These are phyloP conservation scores for Stenotaenia linearis DNA, from an alignment of 2,888 invertebrate species.

Conservation along the genomic window DNA sequence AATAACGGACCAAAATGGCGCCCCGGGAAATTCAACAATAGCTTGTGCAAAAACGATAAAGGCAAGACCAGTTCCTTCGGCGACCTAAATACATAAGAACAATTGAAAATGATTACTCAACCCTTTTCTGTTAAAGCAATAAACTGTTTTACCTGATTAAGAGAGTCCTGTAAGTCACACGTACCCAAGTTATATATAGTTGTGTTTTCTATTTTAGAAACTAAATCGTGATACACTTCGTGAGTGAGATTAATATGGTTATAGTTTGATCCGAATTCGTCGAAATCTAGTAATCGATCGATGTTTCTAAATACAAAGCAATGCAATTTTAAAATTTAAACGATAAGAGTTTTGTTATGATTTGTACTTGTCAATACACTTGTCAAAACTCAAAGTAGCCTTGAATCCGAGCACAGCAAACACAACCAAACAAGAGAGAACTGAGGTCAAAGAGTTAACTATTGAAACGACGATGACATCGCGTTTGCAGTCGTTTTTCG, in stretches of 20 bases:
- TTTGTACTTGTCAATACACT: constrained; percentile 58
- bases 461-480: constrained; percentile 84
- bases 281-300: constrained; percentile 40
- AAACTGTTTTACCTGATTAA: constrained; percentile 60
- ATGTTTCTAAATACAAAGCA: constrained; percentile 51
- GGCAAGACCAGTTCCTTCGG: constrained; percentile 90
- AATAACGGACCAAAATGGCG: constrained; percentile 92
- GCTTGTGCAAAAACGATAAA: constrained; percentile 98
- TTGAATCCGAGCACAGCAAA: constrained; percentile 94
- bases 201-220: constrained; percentile 39
- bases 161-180: constrained; percentile 66
- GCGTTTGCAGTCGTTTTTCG: constrained; percentile 87
- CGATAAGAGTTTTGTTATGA: not conserved
- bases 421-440: constrained; percentile 90
- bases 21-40: constrained; percentile 84
- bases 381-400: constrained; percentile 81
- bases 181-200: constrained; percentile 55
- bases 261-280: not conserved
- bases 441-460: constrained; percentile 89
- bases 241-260: not conserved
- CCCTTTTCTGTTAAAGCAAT: not conserved
- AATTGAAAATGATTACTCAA: not conserved
- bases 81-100: constrained; percentile 60
- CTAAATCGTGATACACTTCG: not conserved
- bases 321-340: not conserved